Percentiles rank a stretch among this genome's conserved stretches.
Evolutionary conservation across 2,888 invertebrate genomes (phyloP).

Genomic region (Polymixis flavicincta): DNA sequence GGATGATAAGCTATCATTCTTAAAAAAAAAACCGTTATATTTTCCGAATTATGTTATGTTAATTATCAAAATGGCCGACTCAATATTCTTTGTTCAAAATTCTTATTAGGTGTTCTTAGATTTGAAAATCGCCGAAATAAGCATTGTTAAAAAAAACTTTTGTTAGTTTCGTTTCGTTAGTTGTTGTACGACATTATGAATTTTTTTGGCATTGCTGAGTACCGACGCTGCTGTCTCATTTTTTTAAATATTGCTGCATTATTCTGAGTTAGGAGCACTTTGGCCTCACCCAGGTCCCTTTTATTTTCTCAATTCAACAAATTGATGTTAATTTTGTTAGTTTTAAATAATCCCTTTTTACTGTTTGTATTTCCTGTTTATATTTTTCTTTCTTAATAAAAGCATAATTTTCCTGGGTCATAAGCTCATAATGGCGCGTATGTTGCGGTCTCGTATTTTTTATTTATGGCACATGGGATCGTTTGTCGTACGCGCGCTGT

Average conservation of each 20-base stretch:
- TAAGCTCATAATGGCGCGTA: neutral
- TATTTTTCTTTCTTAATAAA: no score
- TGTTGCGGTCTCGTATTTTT: constrained; percentile 1
- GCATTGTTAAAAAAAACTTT: neutral
- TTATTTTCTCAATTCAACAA: no score
- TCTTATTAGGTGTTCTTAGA: neutral
- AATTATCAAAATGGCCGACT: neutral
- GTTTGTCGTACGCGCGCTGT: constrained; percentile 1
- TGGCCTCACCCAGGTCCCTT: no score
- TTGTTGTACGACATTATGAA: neutral
- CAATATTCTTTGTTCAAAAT: constrained; percentile 3
- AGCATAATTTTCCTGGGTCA: neutral
- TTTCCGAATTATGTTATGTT: neutral
- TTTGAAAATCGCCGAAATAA: constrained; percentile 5
- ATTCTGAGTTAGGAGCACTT: no score
- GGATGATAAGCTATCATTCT: neutral
- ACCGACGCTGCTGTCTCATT: neutral
- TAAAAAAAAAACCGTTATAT: neutral
- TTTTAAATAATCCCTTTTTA: neutral
- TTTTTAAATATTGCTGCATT: neutral
- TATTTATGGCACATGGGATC: constrained; percentile 14
- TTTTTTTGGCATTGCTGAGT: neutral
- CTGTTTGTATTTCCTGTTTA: no score
- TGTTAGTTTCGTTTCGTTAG: neutral
- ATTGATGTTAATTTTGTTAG: neutral